These are phyloP conservation scores for Campopleginae sp. DNA, from an alignment of 2,888 invertebrate genomes.

Conservation along the genomic window DNA sequence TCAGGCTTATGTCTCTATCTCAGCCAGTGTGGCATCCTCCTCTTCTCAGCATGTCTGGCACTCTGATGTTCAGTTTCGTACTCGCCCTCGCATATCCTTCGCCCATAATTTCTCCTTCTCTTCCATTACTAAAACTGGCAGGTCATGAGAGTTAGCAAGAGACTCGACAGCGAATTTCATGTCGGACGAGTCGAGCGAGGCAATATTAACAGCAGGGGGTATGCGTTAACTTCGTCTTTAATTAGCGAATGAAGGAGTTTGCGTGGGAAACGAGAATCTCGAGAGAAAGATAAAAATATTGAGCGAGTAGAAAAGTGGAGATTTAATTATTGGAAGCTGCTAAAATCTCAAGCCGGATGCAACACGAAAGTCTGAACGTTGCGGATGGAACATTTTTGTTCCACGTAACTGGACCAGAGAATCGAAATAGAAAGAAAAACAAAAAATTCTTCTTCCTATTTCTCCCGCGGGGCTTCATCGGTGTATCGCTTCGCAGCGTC, in stretches of 20 bases:
- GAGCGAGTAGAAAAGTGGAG: slow-evolving; percentile 9
- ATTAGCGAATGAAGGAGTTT: slow-evolving; percentile 63
- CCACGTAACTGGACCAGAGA: slow-evolving; percentile 29
- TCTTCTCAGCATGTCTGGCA: slow-evolving; percentile 21
- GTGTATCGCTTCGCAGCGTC: slow-evolving; percentile 21
- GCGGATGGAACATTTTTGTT: slow-evolving; percentile 3
- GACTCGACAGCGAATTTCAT: slow-evolving; percentile 48
- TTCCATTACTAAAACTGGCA: slow-evolving; percentile 26
- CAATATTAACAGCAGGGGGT: slow-evolving; percentile 72
- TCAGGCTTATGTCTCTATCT: slow-evolving; percentile 28
- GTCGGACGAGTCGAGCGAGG: slow-evolving; percentile 64
- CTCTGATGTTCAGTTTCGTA: slow-evolving; percentile 12
- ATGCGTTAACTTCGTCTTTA: slow-evolving; percentile 69
- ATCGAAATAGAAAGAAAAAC: neutral
- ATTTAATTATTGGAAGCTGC: slow-evolving; percentile 7
- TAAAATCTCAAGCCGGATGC: neutral
- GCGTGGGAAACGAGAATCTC: slow-evolving; percentile 16
- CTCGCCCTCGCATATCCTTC: slow-evolving; percentile 14
- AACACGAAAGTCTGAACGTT: slow-evolving; percentile 5
- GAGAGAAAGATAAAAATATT: slow-evolving; percentile 19
- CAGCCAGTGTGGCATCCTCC: slow-evolving; percentile 16
- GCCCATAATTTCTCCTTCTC: slow-evolving; percentile 4
- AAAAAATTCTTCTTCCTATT: neutral
- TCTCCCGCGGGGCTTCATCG: neutral
- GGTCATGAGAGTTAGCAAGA: slow-evolving; percentile 25